These are phyloP conservation scores for Brachirus orientalis DNA, from an alignment of 2,113 vertebrate species.

Conservation along the genomic window DNA sequence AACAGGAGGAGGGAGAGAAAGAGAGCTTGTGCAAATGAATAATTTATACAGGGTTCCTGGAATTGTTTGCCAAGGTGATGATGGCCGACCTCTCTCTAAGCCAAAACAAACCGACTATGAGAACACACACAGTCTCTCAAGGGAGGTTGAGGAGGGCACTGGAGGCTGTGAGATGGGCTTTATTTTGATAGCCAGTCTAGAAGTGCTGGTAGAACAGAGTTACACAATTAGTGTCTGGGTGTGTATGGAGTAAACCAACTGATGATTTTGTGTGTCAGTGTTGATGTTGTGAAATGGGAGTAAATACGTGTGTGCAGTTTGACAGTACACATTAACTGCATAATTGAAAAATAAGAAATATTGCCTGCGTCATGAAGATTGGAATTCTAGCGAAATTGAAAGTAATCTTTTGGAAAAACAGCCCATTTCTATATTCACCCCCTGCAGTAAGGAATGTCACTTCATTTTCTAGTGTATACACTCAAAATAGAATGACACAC, in stretches of 20 bases:
- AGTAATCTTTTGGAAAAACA: conserved; percentile 49
- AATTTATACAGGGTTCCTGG: conserved; percentile 84
- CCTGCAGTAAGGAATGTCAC: conserved; percentile 32
- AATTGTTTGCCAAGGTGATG: conserved; percentile 87
- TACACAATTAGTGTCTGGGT: conserved; percentile 40
- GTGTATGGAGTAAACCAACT: conserved; percentile 16
- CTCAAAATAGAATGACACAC: conserved; percentile 56
- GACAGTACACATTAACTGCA: background rate
- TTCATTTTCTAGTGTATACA: conserved; percentile 27
- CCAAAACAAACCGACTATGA: conserved; percentile 80
- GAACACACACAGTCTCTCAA: conserved; percentile 54
- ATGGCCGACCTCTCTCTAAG: conserved; percentile 81
- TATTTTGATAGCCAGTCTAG: conserved; percentile 59
- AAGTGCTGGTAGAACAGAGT: conserved; percentile 29
- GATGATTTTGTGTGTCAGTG: background rate
- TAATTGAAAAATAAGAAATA: conserved; percentile 13
- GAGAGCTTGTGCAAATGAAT: conserved; percentile 82
- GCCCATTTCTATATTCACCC: conserved; percentile 21
- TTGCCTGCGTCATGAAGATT: conserved; percentile 16
- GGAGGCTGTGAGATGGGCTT: conserved; percentile 58
- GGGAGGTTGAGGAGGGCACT: conserved; percentile 62
- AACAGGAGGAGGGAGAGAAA: conserved; percentile 34
- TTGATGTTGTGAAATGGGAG: conserved; percentile 13
- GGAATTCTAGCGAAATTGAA: conserved; percentile 14
- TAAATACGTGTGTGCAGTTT: background rate